These are phyloP conservation scores for Aromia moschata DNA, from an alignment of 2,888 invertebrate species.

Conservation along the genomic window DNA sequence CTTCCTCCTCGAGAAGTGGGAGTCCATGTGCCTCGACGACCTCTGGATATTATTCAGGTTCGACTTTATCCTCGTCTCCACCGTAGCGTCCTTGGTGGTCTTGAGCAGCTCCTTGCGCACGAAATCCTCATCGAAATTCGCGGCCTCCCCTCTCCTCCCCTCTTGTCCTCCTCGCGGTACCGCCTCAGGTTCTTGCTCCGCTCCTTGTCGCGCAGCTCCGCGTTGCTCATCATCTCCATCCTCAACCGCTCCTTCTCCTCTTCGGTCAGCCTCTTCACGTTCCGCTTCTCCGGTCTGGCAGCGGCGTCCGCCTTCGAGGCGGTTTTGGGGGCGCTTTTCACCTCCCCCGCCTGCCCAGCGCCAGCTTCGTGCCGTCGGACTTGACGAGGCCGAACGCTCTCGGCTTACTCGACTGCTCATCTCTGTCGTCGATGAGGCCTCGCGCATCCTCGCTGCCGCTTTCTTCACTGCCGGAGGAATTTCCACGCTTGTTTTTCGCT, in stretches of 20 bases:
- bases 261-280: slow-evolving; percentile 64
- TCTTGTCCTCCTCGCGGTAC: slow-evolving; percentile 69
- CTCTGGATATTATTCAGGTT: slow-evolving; percentile 92
- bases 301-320: slow-evolving; percentile 26
- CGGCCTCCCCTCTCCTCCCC: slow-evolving; percentile 64
- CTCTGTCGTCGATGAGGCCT: slow-evolving; percentile 46
- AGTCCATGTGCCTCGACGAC: slow-evolving; percentile 80
- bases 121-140: slow-evolving; percentile 67
- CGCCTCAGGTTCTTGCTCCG: slow-evolving; percentile 71
- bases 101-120: slow-evolving; percentile 71
- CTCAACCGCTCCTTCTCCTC: slow-evolving; percentile 76
- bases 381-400: slow-evolving; percentile 59
- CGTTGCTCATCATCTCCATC: slow-evolving; percentile 86
- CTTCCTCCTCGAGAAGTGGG: slow-evolving; percentile 74
- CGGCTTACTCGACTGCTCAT: slow-evolving; percentile 53
- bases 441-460: slow-evolving; percentile 34
- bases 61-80: slow-evolving; percentile 86
- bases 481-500: slow-evolving; percentile 30
- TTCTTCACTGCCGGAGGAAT: slow-evolving; percentile 14
- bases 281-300: slow-evolving; percentile 44
- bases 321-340: background rate
- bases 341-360: slow-evolving; percentile 31
- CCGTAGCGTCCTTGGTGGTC: slow-evolving; percentile 73
- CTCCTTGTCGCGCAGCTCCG: slow-evolving; percentile 74
- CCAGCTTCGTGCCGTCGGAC: slow-evolving; percentile 59